Conservation (phyloP, 2,797 vertebrate species). For the Onychomys torridus region DNA sequence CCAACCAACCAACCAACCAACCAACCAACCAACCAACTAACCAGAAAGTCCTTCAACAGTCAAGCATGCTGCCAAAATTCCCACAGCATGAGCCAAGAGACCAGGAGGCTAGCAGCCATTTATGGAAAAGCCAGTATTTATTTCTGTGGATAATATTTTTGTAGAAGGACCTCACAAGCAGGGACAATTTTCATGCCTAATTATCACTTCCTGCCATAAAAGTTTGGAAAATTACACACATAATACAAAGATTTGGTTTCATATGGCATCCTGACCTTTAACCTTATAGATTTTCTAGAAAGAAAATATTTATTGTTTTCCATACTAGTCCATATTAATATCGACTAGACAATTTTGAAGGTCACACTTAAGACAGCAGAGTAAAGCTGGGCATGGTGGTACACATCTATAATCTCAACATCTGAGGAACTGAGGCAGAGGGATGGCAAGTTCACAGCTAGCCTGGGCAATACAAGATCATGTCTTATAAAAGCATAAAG, state of each 20-base stretch:
- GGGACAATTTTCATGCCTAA: background rate
- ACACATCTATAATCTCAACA: too few relatives aligned
- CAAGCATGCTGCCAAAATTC: background rate
- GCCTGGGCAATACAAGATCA: background rate
- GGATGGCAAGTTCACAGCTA: background rate
- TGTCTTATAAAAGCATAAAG: background rate
- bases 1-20: background rate
- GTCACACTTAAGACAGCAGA: background rate
- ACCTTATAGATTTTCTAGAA: background rate
- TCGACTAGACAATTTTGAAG: background rate
- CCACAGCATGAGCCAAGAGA: background rate
- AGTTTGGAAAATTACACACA: background rate
- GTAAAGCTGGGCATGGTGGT: background rate
- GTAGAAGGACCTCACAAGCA: background rate
- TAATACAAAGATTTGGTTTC: background rate
- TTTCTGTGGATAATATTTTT: slow-evolving; percentile 21
- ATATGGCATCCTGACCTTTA: background rate
- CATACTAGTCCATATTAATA: background rate
- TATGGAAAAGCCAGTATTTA: background rate
- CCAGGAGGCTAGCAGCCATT: background rate
- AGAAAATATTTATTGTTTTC: background rate
- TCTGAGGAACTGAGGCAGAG: background rate
- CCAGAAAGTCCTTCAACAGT: background rate
- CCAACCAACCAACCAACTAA: background rate
- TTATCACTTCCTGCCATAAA: background rate